Evolutionary conservation across 2,888 invertebrate genomes (phyloP), one percentile per base, ranked within the genome.

Genomic region (Cantharis flavilabris): DNA sequence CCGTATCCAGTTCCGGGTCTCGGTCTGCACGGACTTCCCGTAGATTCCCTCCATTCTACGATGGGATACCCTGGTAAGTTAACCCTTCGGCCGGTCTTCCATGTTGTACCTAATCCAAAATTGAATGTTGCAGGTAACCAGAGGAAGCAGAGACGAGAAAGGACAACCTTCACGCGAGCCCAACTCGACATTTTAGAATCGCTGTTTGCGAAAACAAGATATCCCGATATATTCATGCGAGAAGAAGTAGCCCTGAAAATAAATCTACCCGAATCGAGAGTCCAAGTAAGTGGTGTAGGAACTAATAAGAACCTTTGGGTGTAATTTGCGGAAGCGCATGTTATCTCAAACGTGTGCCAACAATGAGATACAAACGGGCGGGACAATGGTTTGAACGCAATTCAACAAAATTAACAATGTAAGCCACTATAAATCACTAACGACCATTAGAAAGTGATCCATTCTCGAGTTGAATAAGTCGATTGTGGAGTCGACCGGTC

Each of bases 171-270:
- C 90, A 98, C 98, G 10, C 91, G 99, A 72, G 95, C 97, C 1
- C 99, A 99, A 87, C 91, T 99, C 82, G 98, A 99, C 88, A 94
- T 98, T 9, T 90, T 99, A 80, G 99, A 99, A 87, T 91, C 94
- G 0, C 91, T 99, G 70, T 99, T 99, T 89, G 93, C 94, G 83
- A 99, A 98, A 90, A 99, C 99, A 9, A 91, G 98, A 85, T 99
- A 99, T 90, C 97, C 99, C 4, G 99, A 99, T 89, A 99, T 99
- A 88, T 99, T 99, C 90, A 98, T 98, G 98, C 90, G 99, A 76
- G 99, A 99, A 86, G 99, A 99, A 89, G 98, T 99, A 70, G 99
- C 99, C 0, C 89, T 98, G 76, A 98, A 99, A 90, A 99, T 99
- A 85, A 97, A 96, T 89, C 90, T 99, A 70, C 98, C 99, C 0